A percentile compares a stretch with the other conserved stretches of the same genome.
These are phyloP conservation scores for Nezara viridula DNA, from an alignment of 2,888 invertebrate genomes.

Conservation along the genomic window DNA sequence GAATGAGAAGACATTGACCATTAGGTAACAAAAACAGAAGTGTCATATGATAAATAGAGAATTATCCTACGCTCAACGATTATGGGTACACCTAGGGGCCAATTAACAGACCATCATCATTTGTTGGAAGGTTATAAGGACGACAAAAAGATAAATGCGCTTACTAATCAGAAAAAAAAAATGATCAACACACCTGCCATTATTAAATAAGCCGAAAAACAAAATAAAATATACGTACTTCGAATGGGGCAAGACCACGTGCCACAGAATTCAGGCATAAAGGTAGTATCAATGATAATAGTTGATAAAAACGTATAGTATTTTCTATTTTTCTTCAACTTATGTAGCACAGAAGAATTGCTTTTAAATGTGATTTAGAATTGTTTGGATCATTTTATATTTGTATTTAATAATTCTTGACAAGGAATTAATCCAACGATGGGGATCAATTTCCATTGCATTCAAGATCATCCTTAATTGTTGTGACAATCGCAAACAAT, in stretches of 20 bases:
- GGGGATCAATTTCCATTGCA: too few relatives aligned
- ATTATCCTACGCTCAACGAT: constrained; percentile 1
- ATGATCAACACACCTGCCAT: not conserved
- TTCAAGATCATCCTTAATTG: too few relatives aligned
- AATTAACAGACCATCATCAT: constrained; percentile 24
- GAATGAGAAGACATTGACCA: not conserved
- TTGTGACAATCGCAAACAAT: too few relatives aligned
- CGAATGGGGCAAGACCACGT: not conserved
- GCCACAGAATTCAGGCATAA: not conserved
- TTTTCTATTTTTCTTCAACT: too few relatives aligned
- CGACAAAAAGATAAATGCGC: not conserved
- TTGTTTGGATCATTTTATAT: too few relatives aligned
- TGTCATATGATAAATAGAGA: constrained; percentile 10
- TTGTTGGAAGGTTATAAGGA: not conserved
- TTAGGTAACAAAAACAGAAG: not conserved
- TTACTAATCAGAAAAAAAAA: not conserved
- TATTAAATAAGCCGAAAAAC: too few relatives aligned
- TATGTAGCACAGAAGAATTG: too few relatives aligned
- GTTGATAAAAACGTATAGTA: too few relatives aligned
- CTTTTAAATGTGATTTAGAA: too few relatives aligned
- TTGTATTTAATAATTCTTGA: too few relatives aligned
- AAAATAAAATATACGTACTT: not conserved
- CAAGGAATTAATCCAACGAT: too few relatives aligned
- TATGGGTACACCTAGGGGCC: not conserved
- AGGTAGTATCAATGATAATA: too few relatives aligned